Conservation (phyloP, 2,113 vertebrate genomes). For the Cacatua alba region DNA sequence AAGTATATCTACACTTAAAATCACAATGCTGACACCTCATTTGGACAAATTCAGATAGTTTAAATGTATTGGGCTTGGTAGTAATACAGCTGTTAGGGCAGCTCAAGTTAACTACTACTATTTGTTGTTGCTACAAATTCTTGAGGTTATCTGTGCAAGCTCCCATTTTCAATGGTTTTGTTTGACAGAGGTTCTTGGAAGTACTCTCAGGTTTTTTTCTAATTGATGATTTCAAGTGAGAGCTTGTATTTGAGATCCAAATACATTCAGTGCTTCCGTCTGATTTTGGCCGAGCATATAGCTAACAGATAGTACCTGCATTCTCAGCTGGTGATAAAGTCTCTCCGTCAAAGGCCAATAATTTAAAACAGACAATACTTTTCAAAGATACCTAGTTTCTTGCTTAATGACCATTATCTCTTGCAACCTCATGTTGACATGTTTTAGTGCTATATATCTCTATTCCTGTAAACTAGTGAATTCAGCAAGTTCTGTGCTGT, state of each 20-base stretch:
- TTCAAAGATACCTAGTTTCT: background rate
- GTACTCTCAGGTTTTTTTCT: background rate
- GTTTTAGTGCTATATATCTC: background rate
- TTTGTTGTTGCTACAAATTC: background rate
- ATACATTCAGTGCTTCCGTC: background rate
- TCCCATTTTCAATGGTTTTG: background rate
- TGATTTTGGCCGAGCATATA: background rate
- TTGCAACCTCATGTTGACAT: background rate
- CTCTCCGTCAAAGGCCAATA: background rate
- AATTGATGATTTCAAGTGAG: background rate
- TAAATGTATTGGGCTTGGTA: background rate
- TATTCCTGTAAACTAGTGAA: background rate
- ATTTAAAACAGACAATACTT: background rate
- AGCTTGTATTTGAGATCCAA: background rate
- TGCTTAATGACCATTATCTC: background rate
- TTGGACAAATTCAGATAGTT: background rate
- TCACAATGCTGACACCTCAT: background rate
- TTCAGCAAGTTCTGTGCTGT: background rate
- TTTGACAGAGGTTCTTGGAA: background rate
- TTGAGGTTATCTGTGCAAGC: background rate
- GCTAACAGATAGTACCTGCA: background rate
- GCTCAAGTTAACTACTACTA: background rate
- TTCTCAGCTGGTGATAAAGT: background rate
- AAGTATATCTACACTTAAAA: background rate
- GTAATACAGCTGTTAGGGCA: background rate